A percentile compares a stretch with the other conserved stretches of the same genome.
Evolutionary conservation across 2,888 invertebrate genomes (phyloP).

Genomic region (Molorchus minor): DNA sequence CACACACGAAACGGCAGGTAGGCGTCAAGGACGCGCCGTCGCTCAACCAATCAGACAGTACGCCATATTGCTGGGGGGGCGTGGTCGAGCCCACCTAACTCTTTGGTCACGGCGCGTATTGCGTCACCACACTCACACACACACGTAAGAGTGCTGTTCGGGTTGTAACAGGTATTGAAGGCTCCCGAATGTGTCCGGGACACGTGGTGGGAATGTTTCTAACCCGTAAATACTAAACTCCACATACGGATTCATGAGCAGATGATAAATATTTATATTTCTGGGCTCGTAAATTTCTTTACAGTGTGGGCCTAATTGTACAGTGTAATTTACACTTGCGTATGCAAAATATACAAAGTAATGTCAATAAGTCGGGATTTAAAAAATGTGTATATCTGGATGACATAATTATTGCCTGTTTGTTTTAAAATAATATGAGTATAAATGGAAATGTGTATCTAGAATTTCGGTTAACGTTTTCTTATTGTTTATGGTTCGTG

Average conservation of each 20-base stretch:
- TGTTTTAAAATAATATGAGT: background rate
- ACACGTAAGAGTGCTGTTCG: slow-evolving; percentile 23
- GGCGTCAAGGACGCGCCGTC: slow-evolving; percentile 58
- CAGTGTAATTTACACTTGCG: slow-evolving; percentile 8
- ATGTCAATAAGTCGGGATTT: slow-evolving; percentile 5
- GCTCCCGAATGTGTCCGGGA: slow-evolving; percentile 12
- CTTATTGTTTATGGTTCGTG: background rate
- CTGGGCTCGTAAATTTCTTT: slow-evolving; percentile 6
- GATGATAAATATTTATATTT: slow-evolving; percentile 19
- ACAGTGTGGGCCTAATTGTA: slow-evolving; percentile 6
- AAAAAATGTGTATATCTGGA: background rate
- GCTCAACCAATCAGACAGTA: slow-evolving; percentile 69
- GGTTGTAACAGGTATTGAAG: slow-evolving; percentile 43
- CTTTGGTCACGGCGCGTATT: slow-evolving; percentile 53
- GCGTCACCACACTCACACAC: slow-evolving; percentile 46
- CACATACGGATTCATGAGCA: slow-evolving; percentile 9
- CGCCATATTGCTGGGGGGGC: slow-evolving; percentile 75
- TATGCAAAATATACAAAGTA: slow-evolving; percentile 5
- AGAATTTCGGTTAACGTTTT: background rate
- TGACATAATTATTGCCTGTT: background rate
- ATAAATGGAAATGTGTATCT: background rate
- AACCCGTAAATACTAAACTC: slow-evolving; percentile 19
- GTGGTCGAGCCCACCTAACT: slow-evolving; percentile 60
- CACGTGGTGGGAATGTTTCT: slow-evolving; percentile 35
- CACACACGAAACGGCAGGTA: slow-evolving; percentile 55